Base-by-base conservation (phyloP, 37 sponge, comb jelly and placozoan genomes). In the Tethya wilhelma region DNA sequence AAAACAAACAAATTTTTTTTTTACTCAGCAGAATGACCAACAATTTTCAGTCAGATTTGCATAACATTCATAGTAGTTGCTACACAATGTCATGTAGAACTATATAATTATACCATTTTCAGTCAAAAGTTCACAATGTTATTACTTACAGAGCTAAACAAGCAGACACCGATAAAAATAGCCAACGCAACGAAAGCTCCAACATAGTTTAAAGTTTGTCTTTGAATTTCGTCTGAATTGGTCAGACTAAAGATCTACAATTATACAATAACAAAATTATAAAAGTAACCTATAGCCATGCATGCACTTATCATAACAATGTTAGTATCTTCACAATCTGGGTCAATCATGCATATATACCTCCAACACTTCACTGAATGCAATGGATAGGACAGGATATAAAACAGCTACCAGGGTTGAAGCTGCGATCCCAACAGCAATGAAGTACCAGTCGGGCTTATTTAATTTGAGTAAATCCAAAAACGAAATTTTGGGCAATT, bases 391-490 rank as follows among this genome's bases (percentile, higher is more conserved):
- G 34, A 77, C 8, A 55, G 96, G 96, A 38, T 89, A 87, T 37
- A 89, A 28, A 3, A 53, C 64, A 1, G 94, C 96, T 22, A 82
- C 12, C 19, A 79, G 31, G 56, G 70, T 77, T 43, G 93, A 81
- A 0, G 29, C 31, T 2, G 89, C 22, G 20, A 82, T 64, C 17
- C 96, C 96, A 0, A 64, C 22, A 23, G 89, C 28, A 40, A 95
- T 85, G 30, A 86, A 43, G 38, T 60, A 49, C 93, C 93, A 95
- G 49, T 95, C 96, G 8, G 93, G 93, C 17, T 28, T 32, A 69
- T 95, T 95, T 40, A 95, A 59, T 11, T 67, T 77, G 20, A 91
- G 56, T 12, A 95, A 59, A 41, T 91, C 79, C 60, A 11, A 70
- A 26, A 89, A 80, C 1, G 76, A 44, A 23, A 84, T 60, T n/a